phyloP scores from a whole-genome alignment of 1,140 invertebrate species.

The Aethina tumida region DNA sequence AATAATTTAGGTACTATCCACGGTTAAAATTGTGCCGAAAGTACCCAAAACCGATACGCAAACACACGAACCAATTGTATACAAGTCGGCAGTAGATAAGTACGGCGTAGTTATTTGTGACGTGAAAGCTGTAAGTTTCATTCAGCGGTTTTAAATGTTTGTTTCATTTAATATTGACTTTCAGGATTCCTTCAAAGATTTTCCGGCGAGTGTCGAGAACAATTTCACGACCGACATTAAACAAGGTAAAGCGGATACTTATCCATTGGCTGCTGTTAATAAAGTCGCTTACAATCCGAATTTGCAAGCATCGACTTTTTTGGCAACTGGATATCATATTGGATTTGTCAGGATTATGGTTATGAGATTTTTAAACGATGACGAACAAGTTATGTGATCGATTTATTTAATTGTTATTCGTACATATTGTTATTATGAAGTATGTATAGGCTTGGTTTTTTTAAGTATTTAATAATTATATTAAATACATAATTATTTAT shows the following conservation, averaged over 20 bases:
- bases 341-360: slow-evolving; percentile 25
- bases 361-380: slow-evolving; percentile 21
- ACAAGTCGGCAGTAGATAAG: slow-evolving; percentile 15
- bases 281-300: slow-evolving; percentile 28
- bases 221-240: slow-evolving; percentile 8
- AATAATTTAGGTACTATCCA: slow-evolving; percentile 1
- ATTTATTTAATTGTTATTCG: no score
- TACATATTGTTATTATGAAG: no score
- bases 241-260: slow-evolving; percentile 15
- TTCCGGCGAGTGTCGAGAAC: slow-evolving; percentile 12
- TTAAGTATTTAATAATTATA: no score
- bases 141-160: background rate
- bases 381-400: no score
- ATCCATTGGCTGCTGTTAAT: slow-evolving; percentile 22
- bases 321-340: slow-evolving; percentile 26
- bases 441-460: no score
- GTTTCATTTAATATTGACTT: slow-evolving; percentile 6
- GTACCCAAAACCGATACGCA: slow-evolving; percentile 18
- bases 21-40: no score
- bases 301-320: slow-evolving; percentile 19
- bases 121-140: slow-evolving; percentile 22
- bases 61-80: slow-evolving; percentile 17
- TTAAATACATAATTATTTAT: no score
- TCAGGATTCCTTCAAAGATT: slow-evolving; percentile 14
- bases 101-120: slow-evolving; percentile 28